Conservation (phyloP, 2,888 invertebrate genomes). For the Polydrusus cervinus region DNA sequence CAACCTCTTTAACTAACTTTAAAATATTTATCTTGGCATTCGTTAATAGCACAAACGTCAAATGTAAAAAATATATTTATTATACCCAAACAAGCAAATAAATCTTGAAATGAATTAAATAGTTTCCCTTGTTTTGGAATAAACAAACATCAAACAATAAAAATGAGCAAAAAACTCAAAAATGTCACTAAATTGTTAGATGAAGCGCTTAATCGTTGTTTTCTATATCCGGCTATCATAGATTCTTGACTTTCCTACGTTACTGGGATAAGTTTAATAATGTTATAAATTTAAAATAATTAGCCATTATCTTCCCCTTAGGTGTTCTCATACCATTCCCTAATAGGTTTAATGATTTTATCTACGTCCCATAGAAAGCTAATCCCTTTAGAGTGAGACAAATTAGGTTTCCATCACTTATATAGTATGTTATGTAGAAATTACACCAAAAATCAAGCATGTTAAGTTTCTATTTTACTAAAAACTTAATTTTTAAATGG, state of each 20-base stretch:
- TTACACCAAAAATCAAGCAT: neutral
- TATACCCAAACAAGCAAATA: no score
- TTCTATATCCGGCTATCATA: neutral
- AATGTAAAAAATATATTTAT: no score
- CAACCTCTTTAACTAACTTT: no score
- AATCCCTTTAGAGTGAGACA: neutral
- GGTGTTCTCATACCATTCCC: neutral
- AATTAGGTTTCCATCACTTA: constrained; percentile 11
- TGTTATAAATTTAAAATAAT: constrained; percentile 9
- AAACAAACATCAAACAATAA: no score
- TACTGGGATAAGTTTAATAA: neutral
- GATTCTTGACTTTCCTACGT: neutral
- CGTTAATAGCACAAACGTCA: no score
- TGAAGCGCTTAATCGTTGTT: neutral
- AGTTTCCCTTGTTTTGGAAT: no score
- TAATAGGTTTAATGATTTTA: constrained; percentile 13
- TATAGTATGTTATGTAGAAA: neutral
- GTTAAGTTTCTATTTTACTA: neutral
- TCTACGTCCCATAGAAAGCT: neutral
- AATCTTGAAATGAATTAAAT: no score
- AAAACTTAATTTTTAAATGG: constrained; percentile 17
- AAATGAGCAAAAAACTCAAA: no score
- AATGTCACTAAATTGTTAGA: no score
- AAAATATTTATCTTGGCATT: no score
- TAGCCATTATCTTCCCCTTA: neutral